Conservation (phyloP, 53 echinoderm and acorn worm genomes). For the Arbacia lixula region DNA sequence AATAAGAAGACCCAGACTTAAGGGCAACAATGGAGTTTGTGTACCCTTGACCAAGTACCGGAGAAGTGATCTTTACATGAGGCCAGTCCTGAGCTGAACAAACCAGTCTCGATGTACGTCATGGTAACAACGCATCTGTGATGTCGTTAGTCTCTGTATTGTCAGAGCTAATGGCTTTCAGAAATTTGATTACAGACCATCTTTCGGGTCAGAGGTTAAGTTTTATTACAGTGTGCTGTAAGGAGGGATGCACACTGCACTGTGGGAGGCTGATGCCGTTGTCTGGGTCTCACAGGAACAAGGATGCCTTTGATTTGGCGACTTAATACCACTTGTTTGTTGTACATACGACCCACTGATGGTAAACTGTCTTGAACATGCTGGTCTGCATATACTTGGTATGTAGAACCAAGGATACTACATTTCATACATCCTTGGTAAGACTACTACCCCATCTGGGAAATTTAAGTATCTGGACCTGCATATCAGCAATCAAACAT, state of each 20-base stretch:
- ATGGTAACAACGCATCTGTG: slow-evolving; percentile 16
- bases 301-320: slow-evolving; percentile 16
- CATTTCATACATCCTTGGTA: too few relatives aligned
- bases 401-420: too few relatives aligned
- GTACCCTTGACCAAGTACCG: slow-evolving; percentile 38
- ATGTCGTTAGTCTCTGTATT: not conserved
- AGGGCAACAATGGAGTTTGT: slow-evolving; percentile 40
- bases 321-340: too few relatives aligned
- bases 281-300: slow-evolving; percentile 10
- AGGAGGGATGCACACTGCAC: not conserved
- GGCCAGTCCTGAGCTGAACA: not conserved
- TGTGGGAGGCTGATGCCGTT: not conserved
- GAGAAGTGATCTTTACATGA: slow-evolving; percentile 42
- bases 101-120: not conserved
- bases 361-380: slow-evolving; percentile 5
- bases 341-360: too few relatives aligned
- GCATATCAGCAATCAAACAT: too few relatives aligned
- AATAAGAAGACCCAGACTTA: not conserved
- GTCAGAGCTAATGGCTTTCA: slow-evolving; percentile 34
- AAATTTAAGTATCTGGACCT: too few relatives aligned
- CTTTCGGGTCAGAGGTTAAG: slow-evolving; percentile 41
- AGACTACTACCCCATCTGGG: too few relatives aligned
- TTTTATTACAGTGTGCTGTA: slow-evolving; percentile 35
- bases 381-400: not conserved
- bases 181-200: slow-evolving; percentile 47